phyloP scores from a whole-genome alignment of 1,140 invertebrate genomes.

The Cotesia chilonis region DNA sequence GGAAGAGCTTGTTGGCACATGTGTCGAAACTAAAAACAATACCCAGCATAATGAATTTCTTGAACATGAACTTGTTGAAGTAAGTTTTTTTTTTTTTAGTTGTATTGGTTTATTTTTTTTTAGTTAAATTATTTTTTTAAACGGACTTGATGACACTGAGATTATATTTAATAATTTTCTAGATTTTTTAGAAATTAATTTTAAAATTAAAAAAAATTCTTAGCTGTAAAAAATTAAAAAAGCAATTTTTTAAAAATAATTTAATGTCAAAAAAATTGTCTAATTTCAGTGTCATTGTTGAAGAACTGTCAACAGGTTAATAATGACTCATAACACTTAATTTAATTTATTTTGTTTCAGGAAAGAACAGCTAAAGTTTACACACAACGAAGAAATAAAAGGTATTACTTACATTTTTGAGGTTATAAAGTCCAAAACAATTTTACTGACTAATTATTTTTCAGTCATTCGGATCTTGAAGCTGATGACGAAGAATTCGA shows the following conservation, averaged over 20 bases:
- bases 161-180: background rate
- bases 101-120: conserved; percentile 19
- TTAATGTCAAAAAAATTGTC: too few relatives aligned
- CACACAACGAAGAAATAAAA: conserved; percentile 59
- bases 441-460: conserved; percentile 26
- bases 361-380: conserved; percentile 54
- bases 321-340: too few relatives aligned
- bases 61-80: conserved; percentile 57
- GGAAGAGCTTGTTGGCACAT: conserved; percentile 60
- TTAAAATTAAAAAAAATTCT: too few relatives aligned
- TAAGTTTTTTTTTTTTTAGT: conserved; percentile 47
- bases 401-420: conserved; percentile 42
- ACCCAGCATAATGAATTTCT: conserved; percentile 69
- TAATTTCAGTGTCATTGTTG: too few relatives aligned
- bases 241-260: too few relatives aligned
- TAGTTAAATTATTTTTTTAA: conserved; percentile 25
- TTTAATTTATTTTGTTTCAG: conserved; percentile 46
- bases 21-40: conserved; percentile 63
- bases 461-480: conserved; percentile 71
- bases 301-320: too few relatives aligned
- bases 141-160: background rate
- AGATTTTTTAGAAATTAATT: too few relatives aligned
- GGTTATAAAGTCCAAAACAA: too few relatives aligned
- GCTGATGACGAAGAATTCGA: conserved; percentile 71
- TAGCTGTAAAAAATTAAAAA: too few relatives aligned